Base-by-base conservation (phyloP, 2,888 invertebrate genomes). In the Physocephala rufipes region DNA sequence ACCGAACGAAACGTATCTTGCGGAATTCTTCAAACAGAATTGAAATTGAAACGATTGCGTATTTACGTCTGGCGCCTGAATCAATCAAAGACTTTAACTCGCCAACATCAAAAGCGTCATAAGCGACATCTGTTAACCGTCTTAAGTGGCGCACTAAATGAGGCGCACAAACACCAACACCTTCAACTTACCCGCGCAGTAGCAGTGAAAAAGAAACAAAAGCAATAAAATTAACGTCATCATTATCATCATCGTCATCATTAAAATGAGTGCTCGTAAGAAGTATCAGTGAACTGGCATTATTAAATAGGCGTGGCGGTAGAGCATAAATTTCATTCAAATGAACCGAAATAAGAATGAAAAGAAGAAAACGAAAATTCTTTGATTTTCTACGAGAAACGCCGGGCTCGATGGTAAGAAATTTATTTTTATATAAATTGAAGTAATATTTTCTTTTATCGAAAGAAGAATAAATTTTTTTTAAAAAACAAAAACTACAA, bases 381-480 rank as follows among this genome's bases (percentile, higher is more conserved):
- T 58, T 58, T 58, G 58, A 58, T 58, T 28, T 58, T 24, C 2
- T 58, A 16, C 53, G 53, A 21, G 21, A 53, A 53, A 53, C 53
- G 53, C 21, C 53, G 21, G 21, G 53, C 53, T 53, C 21, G 21
- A 21, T 53, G 19, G 24, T n/a, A n/a, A n/a, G n/a, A n/a, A n/a
- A n/a, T n/a, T n/a, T n/a, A n/a, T n/a, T n/a, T n/a, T n/a, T n/a
- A n/a, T n/a, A n/a, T n/a, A n/a, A n/a, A n/a, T n/a, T n/a, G n/a
- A n/a, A n/a, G n/a, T n/a, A n/a, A n/a, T n/a, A n/a, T n/a, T n/a
- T n/a, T n/a, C n/a, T n/a, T n/a, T n/a, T n/a, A n/a, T n/a, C n/a
- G n/a, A n/a, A n/a, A n/a, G n/a, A n/a, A n/a, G n/a, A n/a, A n/a
- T n/a, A n/a, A n/a, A n/a, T n/a, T n/a, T n/a, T n/a, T n/a, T n/a